phyloP scores from a whole-genome alignment of 2,113 vertebrate species.

The Dipodomys spectabilis region DNA sequence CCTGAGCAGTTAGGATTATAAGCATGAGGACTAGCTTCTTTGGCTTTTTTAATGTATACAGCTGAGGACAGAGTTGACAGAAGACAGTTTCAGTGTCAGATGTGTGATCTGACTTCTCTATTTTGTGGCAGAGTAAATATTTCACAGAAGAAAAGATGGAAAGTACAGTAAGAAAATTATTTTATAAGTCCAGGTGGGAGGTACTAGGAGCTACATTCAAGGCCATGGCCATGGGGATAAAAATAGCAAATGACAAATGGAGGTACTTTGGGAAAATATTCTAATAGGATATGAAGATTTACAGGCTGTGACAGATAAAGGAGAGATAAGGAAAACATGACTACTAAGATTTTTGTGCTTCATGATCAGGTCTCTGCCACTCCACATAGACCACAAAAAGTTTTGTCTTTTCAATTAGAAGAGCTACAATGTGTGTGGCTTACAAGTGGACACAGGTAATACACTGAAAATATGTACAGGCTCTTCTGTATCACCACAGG shows the following conservation, averaged over 20 bases:
- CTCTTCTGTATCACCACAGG: neutral
- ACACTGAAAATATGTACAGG: neutral
- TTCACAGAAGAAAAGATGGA: neutral
- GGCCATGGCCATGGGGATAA: neutral
- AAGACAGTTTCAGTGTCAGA: neutral
- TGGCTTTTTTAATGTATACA: neutral
- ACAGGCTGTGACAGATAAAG: neutral
- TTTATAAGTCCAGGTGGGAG: neutral
- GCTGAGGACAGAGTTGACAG: rapidly evolving
- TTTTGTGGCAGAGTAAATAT: neutral
- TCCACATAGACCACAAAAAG: neutral
- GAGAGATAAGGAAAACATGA: neutral
- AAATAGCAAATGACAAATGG: neutral
- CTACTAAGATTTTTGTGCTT: neutral
- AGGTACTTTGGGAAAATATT: neutral
- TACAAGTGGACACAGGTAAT: neutral
- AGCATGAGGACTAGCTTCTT: no score
- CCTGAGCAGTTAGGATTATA: no score
- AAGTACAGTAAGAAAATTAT: neutral
- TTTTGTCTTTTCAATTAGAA: neutral
- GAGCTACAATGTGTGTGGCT: neutral
- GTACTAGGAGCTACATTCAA: neutral
- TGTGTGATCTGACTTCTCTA: no score
- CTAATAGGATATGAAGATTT: neutral
- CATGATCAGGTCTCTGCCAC: no score